phyloP scores from a whole-genome alignment of 1,140 invertebrate species.

The Frieseomelitta varia region DNA sequence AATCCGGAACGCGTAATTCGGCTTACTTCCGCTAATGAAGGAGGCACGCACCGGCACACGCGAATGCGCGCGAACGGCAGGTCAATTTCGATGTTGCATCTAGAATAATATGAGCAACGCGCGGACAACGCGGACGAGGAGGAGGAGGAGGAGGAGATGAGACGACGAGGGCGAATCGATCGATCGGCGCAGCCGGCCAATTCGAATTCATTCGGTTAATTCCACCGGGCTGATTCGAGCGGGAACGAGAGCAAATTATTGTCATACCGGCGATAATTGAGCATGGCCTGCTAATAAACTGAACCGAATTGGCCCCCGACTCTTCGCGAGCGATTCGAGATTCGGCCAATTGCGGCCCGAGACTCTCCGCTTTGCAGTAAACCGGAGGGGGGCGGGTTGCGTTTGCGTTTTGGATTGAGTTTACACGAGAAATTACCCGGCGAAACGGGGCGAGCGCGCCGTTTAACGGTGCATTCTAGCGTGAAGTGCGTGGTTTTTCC shows the following conservation, averaged over 20 bases:
- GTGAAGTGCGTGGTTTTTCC: no score
- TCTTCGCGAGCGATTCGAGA: conserved; percentile 51
- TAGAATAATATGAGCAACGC: conserved; percentile 44
- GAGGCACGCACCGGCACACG: background rate
- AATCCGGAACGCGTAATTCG: conserved; percentile 48
- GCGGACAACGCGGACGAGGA: conserved; percentile 3
- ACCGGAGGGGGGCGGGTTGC: no score
- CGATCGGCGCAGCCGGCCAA: conserved; percentile 15
- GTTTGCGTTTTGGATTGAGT: conserved; percentile 4
- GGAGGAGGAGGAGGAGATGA: background rate
- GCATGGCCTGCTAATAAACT: conserved; percentile 67
- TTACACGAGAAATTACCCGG: conserved; percentile 32
- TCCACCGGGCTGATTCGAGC: conserved; percentile 44
- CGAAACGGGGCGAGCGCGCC: background rate
- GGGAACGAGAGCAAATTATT: conserved; percentile 67
- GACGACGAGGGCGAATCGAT: conserved; percentile 37
- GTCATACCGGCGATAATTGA: conserved; percentile 70
- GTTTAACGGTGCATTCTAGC: no score
- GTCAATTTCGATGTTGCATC: conserved; percentile 35
- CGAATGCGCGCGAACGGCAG: background rate
- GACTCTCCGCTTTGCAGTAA: conserved; percentile 8
- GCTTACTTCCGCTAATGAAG: conserved; percentile 60
- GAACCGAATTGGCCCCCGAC: conserved; percentile 51
- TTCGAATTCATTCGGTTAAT: conserved; percentile 64
- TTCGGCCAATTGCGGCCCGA: conserved; percentile 43